phyloP scores from a whole-genome alignment of 2,113 vertebrate genomes.

The Misgurnus mizolepis region DNA sequence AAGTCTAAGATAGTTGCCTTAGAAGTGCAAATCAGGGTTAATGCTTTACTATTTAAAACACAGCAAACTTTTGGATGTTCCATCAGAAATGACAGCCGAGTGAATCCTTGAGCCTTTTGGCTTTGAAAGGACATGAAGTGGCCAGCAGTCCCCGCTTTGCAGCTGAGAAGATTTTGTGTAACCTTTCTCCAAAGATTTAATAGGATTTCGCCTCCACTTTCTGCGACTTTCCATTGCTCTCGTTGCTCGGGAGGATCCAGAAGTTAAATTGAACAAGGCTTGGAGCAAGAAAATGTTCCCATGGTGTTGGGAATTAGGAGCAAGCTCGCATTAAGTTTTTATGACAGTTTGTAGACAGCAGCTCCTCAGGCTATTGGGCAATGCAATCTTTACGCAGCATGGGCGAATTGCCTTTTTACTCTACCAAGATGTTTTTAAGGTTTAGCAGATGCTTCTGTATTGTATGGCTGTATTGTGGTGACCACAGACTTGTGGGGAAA shows the following conservation, averaged over 20 bases:
- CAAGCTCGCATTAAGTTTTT: constrained; percentile 64
- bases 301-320: constrained; percentile 64
- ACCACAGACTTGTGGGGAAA: constrained; percentile 44
- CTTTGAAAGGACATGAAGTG: constrained; percentile 17
- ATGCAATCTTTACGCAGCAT: constrained; percentile 35
- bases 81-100: constrained; percentile 2
- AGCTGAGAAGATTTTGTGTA: constrained; percentile 56
- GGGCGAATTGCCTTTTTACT: constrained; percentile 52
- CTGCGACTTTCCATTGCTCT: constrained; percentile 44
- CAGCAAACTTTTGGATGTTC: constrained; percentile 4
- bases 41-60: background rate
- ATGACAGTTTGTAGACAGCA: constrained; percentile 61
- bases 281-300: constrained; percentile 56
- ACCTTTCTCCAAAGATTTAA: constrained; percentile 65
- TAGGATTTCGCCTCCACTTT: constrained; percentile 58
- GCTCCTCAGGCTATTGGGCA: constrained; percentile 47
- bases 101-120: background rate
- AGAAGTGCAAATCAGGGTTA: background rate
- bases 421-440: constrained; percentile 44
- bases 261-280: constrained; percentile 61
- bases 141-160: constrained; percentile 24
- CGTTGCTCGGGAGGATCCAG: constrained; percentile 41
- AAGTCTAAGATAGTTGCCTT: background rate
- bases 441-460: constrained; percentile 47
- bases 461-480: constrained; percentile 34